Evolutionary conservation across 2,797 vertebrate genomes (phyloP), one percentile per base, ranked within the genome.

Genomic region (Xenopus petersii): DNA sequence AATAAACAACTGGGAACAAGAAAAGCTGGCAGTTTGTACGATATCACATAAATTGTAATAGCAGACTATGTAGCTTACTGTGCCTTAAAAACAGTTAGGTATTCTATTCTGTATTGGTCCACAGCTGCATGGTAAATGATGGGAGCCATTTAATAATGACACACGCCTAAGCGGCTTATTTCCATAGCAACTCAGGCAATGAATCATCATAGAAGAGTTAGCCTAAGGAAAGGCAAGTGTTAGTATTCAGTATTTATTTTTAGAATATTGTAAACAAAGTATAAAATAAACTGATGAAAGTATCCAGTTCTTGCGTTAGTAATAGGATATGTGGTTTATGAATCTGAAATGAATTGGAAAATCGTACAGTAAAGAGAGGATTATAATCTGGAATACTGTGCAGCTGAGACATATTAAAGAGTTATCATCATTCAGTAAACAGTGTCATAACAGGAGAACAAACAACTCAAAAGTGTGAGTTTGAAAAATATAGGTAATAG

Each of bases 181-280:
- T 54, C 75, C 75, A 78, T 78, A 46, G 75, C 59, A 73, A 78
- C 75, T 24, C n/a, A 65, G 56, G 65, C 64, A 68, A 48, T 49
- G 63, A 62, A 55, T 68, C 51, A 78, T 58, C 49, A 73, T 64
- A 55, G 47, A 73, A 48, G 54, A 67, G 63, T 72, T 72, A 69
- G 65, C 64, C 75, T 51, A 73, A 58, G 65, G 73, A 21, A 73
- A 58, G 70, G 17, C n/a, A 48, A 9, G 21, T 67, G 51, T 49
- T 24, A 78, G 64, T 78, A 77, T 73, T 73, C 49, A 13, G 7
- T 42, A 24, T 59, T 78, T 78, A 73, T 73, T 78, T 73, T 49
- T 73, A 73, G 70, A 54, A 64, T 68, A 46, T 54, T 72, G 75
- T 71, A 63, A 77, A 21, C 48, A 15, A 16, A 48, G 46, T 64